These are phyloP conservation scores for Pangasianodon hypophthalmus DNA, from an alignment of 2,113 vertebrate species.

Conservation along the genomic window DNA sequence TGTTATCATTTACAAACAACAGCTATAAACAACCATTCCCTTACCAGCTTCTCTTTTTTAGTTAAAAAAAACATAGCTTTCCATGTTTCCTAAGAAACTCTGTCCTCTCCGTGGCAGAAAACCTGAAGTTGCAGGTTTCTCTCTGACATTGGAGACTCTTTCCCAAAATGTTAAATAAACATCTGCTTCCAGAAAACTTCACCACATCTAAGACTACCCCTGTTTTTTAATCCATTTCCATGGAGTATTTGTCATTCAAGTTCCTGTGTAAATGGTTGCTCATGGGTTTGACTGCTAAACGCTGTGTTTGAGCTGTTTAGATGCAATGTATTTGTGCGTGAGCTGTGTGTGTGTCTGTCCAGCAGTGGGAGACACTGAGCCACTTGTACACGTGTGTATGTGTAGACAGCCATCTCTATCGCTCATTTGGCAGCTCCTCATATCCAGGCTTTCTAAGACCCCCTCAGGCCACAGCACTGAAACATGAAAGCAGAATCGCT, in stretches of 20 bases:
- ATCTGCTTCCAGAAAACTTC: neutral
- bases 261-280: neutral
- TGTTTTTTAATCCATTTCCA: neutral
- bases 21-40: neutral
- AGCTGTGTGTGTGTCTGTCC: neutral
- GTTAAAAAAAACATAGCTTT: neutral
- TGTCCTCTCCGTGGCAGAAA: neutral
- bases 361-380: constrained; percentile 28
- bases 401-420: neutral
- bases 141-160: neutral
- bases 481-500: constrained; percentile 25
- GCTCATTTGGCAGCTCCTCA: constrained; percentile 15
- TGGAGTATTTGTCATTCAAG: neutral
- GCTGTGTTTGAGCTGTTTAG: neutral
- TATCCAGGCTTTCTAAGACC: constrained; percentile 28
- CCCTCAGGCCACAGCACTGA: constrained; percentile 35
- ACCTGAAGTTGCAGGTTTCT: neutral
- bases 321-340: neutral
- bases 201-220: neutral
- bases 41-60: neutral
- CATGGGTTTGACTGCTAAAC: neutral
- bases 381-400: neutral
- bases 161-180: neutral
- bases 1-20: neutral
- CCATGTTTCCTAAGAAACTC: too few relatives aligned